Base-by-base conservation (phyloP, 2,113 vertebrate genomes). In the Ceratotherium simum region DNA sequence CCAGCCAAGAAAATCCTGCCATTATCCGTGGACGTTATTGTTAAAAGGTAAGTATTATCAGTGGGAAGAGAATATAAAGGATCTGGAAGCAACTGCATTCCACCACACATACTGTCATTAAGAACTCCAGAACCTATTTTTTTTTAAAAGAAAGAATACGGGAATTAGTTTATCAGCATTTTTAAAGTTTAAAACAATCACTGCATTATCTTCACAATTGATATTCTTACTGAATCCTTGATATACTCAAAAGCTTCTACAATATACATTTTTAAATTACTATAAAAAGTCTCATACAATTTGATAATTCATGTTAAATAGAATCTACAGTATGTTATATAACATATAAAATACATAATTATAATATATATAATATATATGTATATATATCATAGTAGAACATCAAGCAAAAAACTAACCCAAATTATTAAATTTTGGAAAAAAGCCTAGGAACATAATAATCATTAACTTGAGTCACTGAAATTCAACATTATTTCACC, bases 1-100 rank as follows among this genome's bases (percentile, higher is more conserved):
- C 99, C 99, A 88, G 99, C 99, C 98, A 99, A 98, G 96, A 99
- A 99, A 93, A 99, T 99, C 56, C 99, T 99, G 1, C 99, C 99
- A 0, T 99, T 99, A 91, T 99, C 99, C 1, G 99, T 99, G 95
- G 99, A 99, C 17, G 99, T 99, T 97, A 99, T 99, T n/a, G 99
- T 99, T 85, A 99, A 97, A 97, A 99, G 99, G 94, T 99, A 99
- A 56, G 99, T 99, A 96, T 99, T 99, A 98, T 99, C 99, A 36
- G 99, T 99, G 79, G 99, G 99, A 93, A 99, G 99, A 0, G 99
- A 99, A 98, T 99, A 99, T 0, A 99, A 99, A 7, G 99, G 99
- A 92, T 99, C 99, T 14, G 99, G 99, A 2, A 99, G 99, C 48
- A 99, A 98, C 97, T 99, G 99, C 99, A 99, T 99, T 97, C 99